Base-by-base conservation (phyloP, 2,888 invertebrate species). In the Cremastinae sp. region DNA sequence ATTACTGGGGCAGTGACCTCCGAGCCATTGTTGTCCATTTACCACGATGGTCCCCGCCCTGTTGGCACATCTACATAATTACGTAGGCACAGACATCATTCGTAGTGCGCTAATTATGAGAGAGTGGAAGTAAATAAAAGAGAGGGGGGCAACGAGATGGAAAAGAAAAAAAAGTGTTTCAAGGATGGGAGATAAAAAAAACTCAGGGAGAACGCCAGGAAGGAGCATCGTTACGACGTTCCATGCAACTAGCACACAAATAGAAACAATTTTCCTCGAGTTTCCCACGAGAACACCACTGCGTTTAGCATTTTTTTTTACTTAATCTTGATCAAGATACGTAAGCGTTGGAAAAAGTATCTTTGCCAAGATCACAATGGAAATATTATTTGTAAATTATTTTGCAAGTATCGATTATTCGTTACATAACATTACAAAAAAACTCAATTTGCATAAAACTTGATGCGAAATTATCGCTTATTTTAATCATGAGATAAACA, bases 41-140 rank as follows among this genome's bases (percentile, higher is more conserved):
- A 75, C 58, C 56, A 66, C 43, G 43, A 70, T 74, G 69, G 74
- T 78, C 70, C 54, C 34, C 51, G 18, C 18, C 72, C 49, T 45
- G 66, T 61, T 20, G 69, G 72, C 53, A 56, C 76, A 72, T 75
- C 72, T 78, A 75, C 76, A 77, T 82, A 84, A 83, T 82, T 82
- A 78, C 80, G 75, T 71, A 78, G 61, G 74, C 71, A 73, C 73
- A 16, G 53, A 14, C 70, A 79, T 75, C 79, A 81, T 76, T 71
- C 77, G 64, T 77, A 72, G 73, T 75, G 78, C 80, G 76, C 76
- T 83, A 84, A 85, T 84, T 84, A 84, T 81, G 83, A 80, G 78
- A 83, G 61, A 75, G 69, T 18, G 12, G 22, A 28, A 70, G 54
- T 59, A 78, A 76, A 77, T 61, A 41, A 65, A 41, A 64, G 45